Conservation (phyloP, 2,797 vertebrate genomes). For the Mormyrus hasselquistii region DNA sequence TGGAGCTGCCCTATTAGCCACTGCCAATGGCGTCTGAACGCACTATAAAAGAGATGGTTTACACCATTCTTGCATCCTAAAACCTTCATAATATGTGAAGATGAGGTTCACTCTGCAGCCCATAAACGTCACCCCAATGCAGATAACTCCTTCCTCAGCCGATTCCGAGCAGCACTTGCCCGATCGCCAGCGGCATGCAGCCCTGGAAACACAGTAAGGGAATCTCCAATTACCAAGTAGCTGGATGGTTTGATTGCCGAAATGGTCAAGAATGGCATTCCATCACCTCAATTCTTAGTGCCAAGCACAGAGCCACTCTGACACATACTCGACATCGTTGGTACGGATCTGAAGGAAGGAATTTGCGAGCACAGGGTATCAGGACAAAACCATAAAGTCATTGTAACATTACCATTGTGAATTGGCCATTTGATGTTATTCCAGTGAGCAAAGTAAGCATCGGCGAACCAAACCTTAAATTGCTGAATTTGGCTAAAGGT, state of each 20-base stretch:
- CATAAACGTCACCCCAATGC: not conserved
- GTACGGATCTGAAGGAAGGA: not conserved
- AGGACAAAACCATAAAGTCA: not conserved
- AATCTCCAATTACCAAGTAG: not conserved
- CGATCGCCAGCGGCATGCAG: not conserved
- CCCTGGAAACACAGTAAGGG: not conserved
- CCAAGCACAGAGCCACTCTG: not conserved
- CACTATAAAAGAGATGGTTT: not conserved
- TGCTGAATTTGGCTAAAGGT: not conserved
- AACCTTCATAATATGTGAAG: not conserved
- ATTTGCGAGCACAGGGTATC: not conserved
- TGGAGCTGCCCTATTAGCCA: not conserved
- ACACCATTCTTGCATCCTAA: not conserved
- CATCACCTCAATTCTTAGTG: not conserved
- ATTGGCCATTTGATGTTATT: not conserved
- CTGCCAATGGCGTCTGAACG: not conserved
- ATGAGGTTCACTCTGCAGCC: not conserved
- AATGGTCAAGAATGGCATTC: not conserved
- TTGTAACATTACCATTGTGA: not conserved
- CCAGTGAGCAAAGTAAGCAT: not conserved
- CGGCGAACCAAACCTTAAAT: not conserved
- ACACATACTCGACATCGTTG: not conserved
- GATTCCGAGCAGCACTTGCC: not conserved
- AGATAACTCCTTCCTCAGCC: not conserved
- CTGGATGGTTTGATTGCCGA: not conserved